A percentile compares a stretch with the other conserved stretches of the same genome.
phyloP scores from a whole-genome alignment of 2,888 invertebrate species.

The Agrilus mali region DNA sequence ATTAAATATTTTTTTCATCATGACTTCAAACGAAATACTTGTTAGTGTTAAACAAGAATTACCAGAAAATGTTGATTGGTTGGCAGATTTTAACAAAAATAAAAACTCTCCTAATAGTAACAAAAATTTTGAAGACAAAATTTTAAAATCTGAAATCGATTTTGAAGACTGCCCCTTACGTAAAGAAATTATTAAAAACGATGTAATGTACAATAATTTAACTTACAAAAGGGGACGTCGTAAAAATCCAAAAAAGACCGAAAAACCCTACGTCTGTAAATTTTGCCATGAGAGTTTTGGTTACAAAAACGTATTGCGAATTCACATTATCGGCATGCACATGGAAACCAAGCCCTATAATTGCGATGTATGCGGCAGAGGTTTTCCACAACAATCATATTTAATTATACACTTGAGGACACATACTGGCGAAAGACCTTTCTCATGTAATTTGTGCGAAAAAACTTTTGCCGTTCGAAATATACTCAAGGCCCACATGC shows the following conservation, averaged over 20 bases:
- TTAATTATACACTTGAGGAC: constrained; percentile 10
- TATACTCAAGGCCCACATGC: constrained; percentile 10
- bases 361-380: constrained; percentile 10
- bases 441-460: constrained; percentile 8
- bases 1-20: too few species aligned
- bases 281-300: constrained; percentile 9
- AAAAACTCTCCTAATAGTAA: too few species aligned
- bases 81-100: too few species aligned
- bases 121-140: too few species aligned
- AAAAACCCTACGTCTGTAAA: not conserved
- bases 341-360: constrained; percentile 7
- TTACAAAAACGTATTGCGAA: constrained; percentile 9
- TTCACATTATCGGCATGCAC: constrained; percentile 10
- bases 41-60: too few species aligned
- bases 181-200: too few species aligned
- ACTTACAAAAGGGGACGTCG: too few species aligned
- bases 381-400: constrained; percentile 8
- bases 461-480: constrained; percentile 7
- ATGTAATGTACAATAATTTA: too few species aligned
- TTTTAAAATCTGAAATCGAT: too few species aligned
- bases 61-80: too few species aligned
- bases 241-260: not conserved
- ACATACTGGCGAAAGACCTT: constrained; percentile 11
- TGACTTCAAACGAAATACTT: too few species aligned
- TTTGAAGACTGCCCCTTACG: too few species aligned